Evolutionary conservation across 1,140 invertebrate species (phyloP).

Genomic region (Aphis gossypii): DNA sequence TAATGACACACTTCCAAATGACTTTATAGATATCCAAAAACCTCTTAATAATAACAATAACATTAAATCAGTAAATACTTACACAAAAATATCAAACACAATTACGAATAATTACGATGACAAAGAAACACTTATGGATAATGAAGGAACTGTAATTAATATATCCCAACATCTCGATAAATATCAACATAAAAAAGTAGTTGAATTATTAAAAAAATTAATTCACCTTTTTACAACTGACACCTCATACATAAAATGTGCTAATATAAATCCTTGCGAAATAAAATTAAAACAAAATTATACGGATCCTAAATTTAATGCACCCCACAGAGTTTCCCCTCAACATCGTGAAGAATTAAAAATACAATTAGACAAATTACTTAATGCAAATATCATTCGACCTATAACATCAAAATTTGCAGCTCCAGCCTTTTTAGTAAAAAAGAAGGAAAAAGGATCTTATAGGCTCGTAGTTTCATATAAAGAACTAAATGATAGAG

Average conservation of each 20-base stretch:
- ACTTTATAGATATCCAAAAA: too few species aligned
- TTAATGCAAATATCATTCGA: neutral
- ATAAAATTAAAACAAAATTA: neutral
- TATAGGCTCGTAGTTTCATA: neutral
- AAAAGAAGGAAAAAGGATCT: neutral
- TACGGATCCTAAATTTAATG: neutral
- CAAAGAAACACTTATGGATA: too few species aligned
- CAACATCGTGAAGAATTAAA: neutral
- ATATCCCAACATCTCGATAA: too few species aligned
- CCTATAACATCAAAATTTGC: conserved; percentile 14
- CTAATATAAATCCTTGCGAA: neutral
- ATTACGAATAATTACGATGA: too few species aligned
- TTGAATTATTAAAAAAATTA: neutral
- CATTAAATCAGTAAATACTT: too few species aligned
- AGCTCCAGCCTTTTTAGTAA: neutral
- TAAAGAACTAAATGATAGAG: neutral
- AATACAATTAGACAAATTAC: neutral
- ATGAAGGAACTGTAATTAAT: too few species aligned
- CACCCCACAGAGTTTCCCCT: neutral
- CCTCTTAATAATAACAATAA: too few species aligned
- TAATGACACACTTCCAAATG: too few species aligned
- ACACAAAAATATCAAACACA: too few species aligned
- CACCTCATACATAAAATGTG: neutral
- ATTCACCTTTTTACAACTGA: neutral
- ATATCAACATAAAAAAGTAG: too few species aligned